Base-by-base conservation (phyloP, 2,113 vertebrate genomes). In the Cebidichthys violaceus region DNA sequence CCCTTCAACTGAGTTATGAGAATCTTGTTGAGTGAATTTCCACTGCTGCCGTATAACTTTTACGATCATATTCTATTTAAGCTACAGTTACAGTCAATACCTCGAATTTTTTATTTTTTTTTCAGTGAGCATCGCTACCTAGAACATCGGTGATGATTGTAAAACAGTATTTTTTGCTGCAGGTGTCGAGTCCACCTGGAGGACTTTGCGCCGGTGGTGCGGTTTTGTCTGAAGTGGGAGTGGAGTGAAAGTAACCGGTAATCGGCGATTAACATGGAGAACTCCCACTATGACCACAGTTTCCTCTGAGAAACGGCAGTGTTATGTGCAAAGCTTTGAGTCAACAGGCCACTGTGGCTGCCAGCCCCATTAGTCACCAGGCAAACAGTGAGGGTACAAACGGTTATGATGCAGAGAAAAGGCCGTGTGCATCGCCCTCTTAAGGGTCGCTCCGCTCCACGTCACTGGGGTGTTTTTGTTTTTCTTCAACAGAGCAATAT, bases 241-340 rank as follows among this genome's bases (percentile, higher is more conserved):
- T 61, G 83, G 73, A 93, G 85, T 94, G 84, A 94, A 94, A 93
- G 87, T 70, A 82, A 82, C 84, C 88, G 89, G 79, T 93, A 86
- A 92, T 92, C 88, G 88, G 82, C 89, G 87, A 94, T 93, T 93
- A 93, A 92, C 90, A 92, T 79, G 90, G 61, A 94, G 89, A 93
- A 89, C 92, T 93, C 90, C 91, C 92, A 86, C 89, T 77, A 82
- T 85, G 91, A 93, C 94, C 93, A 92, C 94, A 93, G 81, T 92
- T 94, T 93, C 93, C 93, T 90, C 90, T 91, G 86, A 94, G 89
- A 93, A 94, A 88, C 55, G 75, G 62, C 89, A 73, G 85, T 91
- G 90, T 84, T 85, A 66, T 81, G 92, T 79, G 82, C 86, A 92
- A 93, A 93, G 82, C 84, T 90, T 88, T 88, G 88, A 93, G 89